Evolutionary conservation across 2,888 invertebrate species (phyloP).

Genomic region (Charanyca ferruginea): DNA sequence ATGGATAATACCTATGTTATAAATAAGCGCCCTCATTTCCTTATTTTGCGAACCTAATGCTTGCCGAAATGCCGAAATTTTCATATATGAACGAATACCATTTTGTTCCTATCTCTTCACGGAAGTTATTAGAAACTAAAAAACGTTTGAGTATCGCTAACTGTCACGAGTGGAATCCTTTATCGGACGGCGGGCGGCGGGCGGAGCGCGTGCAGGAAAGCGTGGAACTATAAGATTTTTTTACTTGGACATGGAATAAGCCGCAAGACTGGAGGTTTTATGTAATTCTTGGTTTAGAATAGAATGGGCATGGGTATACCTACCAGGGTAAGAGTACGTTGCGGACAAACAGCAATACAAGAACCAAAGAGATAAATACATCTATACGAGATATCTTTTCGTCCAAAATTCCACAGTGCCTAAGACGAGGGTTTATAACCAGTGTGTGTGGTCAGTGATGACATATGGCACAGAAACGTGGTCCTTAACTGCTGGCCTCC

Average conservation of each 20-base stretch:
- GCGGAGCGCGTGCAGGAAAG: slow-evolving; percentile 66
- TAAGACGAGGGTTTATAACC: no score
- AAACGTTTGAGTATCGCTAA: slow-evolving; percentile 59
- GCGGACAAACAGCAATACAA: neutral
- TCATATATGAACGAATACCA: no score
- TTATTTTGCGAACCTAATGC: neutral
- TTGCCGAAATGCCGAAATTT: no score
- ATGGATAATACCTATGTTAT: no score
- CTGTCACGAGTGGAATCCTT: slow-evolving; percentile 45
- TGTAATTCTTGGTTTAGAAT: slow-evolving; percentile 47
- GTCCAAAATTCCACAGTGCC: no score
- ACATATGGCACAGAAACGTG: no score
- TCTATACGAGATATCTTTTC: no score
- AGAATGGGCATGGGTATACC: slow-evolving; percentile 26
- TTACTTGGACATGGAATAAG: slow-evolving; percentile 36
- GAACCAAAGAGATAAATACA: no score
- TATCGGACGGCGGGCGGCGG: slow-evolving; percentile 55
- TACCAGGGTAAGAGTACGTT: slow-evolving; percentile 1
- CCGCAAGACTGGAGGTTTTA: slow-evolving; percentile 41
- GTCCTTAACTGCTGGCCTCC: no score
- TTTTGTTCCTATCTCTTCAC: no score
- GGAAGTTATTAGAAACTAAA: neutral
- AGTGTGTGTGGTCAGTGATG: no score
- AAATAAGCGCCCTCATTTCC: neutral
- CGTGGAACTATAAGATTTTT: slow-evolving; percentile 43